Conservation (phyloP, 1,140 invertebrate genomes). For the Psilanteris sp. region DNA sequence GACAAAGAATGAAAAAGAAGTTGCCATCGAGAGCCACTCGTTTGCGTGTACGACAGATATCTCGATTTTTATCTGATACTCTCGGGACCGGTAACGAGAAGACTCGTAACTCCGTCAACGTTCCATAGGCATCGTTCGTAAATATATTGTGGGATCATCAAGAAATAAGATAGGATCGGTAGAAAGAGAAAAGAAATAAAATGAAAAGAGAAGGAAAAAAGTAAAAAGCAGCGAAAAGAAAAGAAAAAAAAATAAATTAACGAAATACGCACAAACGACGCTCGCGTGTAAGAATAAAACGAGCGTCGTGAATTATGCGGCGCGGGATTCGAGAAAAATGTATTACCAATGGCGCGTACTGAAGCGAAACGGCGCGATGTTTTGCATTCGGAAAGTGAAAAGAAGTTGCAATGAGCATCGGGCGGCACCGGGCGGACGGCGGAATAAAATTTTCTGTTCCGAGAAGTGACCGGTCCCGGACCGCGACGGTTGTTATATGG, state of each 20-base stretch:
- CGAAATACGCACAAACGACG: too few relatives aligned
- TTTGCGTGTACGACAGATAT: constrained; percentile 70
- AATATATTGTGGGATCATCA: constrained; percentile 52
- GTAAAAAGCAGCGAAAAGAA: too few relatives aligned
- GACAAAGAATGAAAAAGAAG: constrained; percentile 47
- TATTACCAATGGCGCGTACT: too few relatives aligned
- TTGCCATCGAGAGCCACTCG: constrained; percentile 55
- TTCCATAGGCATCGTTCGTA: constrained; percentile 51
- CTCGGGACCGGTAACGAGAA: constrained; percentile 62
- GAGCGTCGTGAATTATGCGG: neutral
- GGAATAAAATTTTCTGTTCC: constrained; percentile 63
- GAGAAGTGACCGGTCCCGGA: constrained; percentile 54
- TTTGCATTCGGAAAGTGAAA: too few relatives aligned
- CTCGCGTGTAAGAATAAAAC: constrained; percentile 2
- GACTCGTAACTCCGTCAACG: constrained; percentile 67
- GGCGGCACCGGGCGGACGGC: too few relatives aligned
- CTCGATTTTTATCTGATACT: constrained; percentile 69
- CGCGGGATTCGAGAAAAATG: constrained; percentile 2
- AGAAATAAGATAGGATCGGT: constrained; percentile 25
- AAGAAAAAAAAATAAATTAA: neutral
- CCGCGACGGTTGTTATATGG: constrained; percentile 65
- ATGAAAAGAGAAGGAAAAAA: too few relatives aligned
- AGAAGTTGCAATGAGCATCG: constrained; percentile 14
- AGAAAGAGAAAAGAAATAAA: too few relatives aligned
- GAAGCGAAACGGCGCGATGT: too few relatives aligned